These are phyloP conservation scores for Cheumatopsyche charites DNA, from an alignment of 1,140 invertebrate genomes.

Conservation along the genomic window DNA sequence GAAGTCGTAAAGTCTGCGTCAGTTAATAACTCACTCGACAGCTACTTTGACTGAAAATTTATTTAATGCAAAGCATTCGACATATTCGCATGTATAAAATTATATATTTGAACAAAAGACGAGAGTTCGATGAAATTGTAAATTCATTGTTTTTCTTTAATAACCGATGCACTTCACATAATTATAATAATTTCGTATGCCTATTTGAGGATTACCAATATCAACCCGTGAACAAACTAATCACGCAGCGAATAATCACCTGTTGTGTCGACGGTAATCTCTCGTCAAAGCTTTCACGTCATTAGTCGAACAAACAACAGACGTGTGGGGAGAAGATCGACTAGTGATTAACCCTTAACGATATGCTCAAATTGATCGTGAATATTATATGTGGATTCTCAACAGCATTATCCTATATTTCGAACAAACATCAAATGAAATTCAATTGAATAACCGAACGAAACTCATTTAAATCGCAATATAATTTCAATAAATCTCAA, in stretches of 20 bases:
- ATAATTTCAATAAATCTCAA: no score
- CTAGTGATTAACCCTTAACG: constrained; percentile 8
- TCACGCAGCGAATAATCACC: constrained; percentile 36
- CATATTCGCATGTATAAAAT: no score
- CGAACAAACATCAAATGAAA: no score
- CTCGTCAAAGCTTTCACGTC: constrained; percentile 39
- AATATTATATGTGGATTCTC: no score
- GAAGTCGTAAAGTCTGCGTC: constrained; percentile 29
- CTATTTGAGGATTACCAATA: constrained; percentile 30
- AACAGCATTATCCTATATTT: no score
- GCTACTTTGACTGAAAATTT: background rate
- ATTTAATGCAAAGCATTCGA: no score
- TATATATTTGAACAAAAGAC: no score
- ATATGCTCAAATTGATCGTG: background rate
- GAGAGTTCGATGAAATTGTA: no score
- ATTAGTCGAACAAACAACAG: constrained; percentile 30
- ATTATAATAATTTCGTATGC: constrained; percentile 1
- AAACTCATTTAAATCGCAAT: no score
- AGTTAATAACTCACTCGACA: constrained; percentile 19
- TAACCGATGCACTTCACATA: no score
- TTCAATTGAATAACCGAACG: no score
- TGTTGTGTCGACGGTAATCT: constrained; percentile 31
- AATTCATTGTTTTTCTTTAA: no score
- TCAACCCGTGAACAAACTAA: constrained; percentile 36
- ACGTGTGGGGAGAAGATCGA: background rate